These are phyloP conservation scores for Palythoa heliodiscus DNA, from an alignment of 92 coral and sea anemone species.

Conservation along the genomic window DNA sequence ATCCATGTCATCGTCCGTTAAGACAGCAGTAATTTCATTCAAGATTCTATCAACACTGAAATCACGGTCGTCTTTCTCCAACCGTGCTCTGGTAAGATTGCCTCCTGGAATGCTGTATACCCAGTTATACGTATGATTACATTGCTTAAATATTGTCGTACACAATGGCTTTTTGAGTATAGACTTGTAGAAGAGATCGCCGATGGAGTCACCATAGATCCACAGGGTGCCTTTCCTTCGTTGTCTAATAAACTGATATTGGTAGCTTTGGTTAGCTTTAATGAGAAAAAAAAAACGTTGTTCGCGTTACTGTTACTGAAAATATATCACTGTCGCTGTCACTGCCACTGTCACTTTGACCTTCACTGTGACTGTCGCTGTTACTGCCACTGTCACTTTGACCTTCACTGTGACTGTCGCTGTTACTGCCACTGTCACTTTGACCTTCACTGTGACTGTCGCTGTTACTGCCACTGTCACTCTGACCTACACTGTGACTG, in stretches of 20 bases:
- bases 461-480: too few species aligned
- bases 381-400: too few species aligned
- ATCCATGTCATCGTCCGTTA: conserved; percentile 59
- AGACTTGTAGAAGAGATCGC: conserved; percentile 80
- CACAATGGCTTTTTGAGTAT: conserved; percentile 71
- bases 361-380: too few species aligned
- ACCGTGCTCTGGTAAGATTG: conserved; percentile 73
- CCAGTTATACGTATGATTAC: conserved; percentile 82
- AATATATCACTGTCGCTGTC: too few species aligned
- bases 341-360: too few species aligned
- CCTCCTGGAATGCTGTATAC: conserved; percentile 66
- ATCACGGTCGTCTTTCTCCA: conserved; percentile 70
- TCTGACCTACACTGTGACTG: too few species aligned
- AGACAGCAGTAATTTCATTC: conserved; percentile 59
- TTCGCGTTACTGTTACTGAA: too few species aligned
- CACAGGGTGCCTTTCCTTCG: conserved; percentile 58
- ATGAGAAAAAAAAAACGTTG: background rate
- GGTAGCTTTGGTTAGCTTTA: background rate
- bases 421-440: too few species aligned
- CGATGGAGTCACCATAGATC: conserved; percentile 86
- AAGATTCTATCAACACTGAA: conserved; percentile 67
- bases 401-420: too few species aligned
- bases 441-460: too few species aligned
- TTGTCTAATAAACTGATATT: background rate
- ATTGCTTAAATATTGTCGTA: conserved; percentile 55